Evolutionary conservation across 2,113 vertebrate genomes (phyloP).

Genomic region (Oryzias woworae): DNA sequence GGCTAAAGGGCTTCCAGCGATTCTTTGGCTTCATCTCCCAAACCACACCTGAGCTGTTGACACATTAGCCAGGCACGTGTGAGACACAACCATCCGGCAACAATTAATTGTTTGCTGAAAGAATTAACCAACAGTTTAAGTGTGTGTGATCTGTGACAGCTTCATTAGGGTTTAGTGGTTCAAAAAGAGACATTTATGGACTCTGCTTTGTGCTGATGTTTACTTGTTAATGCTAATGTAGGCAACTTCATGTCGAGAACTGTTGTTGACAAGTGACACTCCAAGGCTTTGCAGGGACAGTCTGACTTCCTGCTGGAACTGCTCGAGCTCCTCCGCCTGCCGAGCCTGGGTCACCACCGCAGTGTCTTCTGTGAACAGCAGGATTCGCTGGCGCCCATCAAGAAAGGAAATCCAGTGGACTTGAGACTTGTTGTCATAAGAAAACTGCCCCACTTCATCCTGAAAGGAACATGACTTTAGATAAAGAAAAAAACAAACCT

Average conservation of each 20-base stretch:
- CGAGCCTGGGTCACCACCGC: slow-evolving; percentile 89
- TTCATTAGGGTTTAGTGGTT: no score
- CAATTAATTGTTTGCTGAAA: no score
- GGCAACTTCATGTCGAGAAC: slow-evolving; percentile 87
- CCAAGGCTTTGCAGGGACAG: slow-evolving; percentile 92
- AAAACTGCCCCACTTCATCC: slow-evolving; percentile 91
- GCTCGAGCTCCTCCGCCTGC: slow-evolving; percentile 93
- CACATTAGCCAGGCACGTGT: background rate
- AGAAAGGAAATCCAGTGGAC: slow-evolving; percentile 97
- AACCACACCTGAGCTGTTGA: slow-evolving; percentile 88
- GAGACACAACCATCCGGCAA: slow-evolving; percentile 75
- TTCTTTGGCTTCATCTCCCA: slow-evolving; percentile 92
- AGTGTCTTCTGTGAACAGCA: slow-evolving; percentile 94
- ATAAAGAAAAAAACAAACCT: no score
- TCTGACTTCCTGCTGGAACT: slow-evolving; percentile 87
- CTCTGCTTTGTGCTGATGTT: slow-evolving; percentile 67
- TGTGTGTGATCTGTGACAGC: no score
- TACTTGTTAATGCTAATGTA: slow-evolving; percentile 92
- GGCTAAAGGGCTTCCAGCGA: slow-evolving; percentile 92
- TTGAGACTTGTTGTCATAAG: slow-evolving; percentile 81
- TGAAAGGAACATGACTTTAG: slow-evolving; percentile 29
- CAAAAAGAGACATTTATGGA: slow-evolving; percentile 3
- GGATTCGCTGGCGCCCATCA: slow-evolving; percentile 90
- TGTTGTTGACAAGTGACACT: slow-evolving; percentile 90
- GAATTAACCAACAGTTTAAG: no score